A percentile compares a stretch with the other conserved stretches of the same genome.
These are phyloP conservation scores for Ophiothrix spiculata DNA, from an alignment of 35 echinoderm and acorn worm genomes.

Conservation along the genomic window DNA sequence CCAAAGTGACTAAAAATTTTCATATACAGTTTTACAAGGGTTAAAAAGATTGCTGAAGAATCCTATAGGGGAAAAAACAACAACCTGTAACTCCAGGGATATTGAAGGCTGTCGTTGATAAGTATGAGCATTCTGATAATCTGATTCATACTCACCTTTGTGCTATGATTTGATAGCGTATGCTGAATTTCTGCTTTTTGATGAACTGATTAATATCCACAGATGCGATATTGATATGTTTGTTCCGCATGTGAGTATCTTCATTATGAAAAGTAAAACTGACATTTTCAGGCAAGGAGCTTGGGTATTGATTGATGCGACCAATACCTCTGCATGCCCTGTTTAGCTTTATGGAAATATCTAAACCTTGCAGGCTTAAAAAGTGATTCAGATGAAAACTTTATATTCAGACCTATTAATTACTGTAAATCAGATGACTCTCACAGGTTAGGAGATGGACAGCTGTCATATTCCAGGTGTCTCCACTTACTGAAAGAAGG, in stretches of 20 bases:
- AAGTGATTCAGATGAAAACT: background rate
- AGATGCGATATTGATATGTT: slow-evolving; percentile 11
- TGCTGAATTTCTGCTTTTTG: slow-evolving; percentile 17
- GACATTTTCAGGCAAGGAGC: slow-evolving; percentile 33
- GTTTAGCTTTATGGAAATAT: background rate
- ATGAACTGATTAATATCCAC: slow-evolving; percentile 11
- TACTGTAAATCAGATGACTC: background rate
- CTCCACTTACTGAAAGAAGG: slow-evolving; percentile 28
- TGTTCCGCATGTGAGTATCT: background rate
- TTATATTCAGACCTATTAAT: slow-evolving; percentile 8
- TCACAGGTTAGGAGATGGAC: background rate
- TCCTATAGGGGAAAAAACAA: slow-evolving; percentile 9
- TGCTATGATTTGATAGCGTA: slow-evolving; percentile 3
- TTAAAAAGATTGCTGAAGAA: background rate
- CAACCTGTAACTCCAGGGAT: slow-evolving; percentile 8
- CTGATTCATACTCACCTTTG: slow-evolving; percentile 12
- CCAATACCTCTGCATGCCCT: background rate
- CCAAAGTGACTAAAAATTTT: slow-evolving; percentile 8
- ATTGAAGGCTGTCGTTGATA: background rate
- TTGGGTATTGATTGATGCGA: slow-evolving; percentile 12
- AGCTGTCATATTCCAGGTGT: slow-evolving; percentile 36
- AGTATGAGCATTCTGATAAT: slow-evolving; percentile 14
- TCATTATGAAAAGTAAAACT: slow-evolving; percentile 39
- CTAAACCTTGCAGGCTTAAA: background rate
- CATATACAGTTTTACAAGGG: background rate